Evolutionary conservation across 2,888 invertebrate species (phyloP).

Genomic region (Julus scandinavius): DNA sequence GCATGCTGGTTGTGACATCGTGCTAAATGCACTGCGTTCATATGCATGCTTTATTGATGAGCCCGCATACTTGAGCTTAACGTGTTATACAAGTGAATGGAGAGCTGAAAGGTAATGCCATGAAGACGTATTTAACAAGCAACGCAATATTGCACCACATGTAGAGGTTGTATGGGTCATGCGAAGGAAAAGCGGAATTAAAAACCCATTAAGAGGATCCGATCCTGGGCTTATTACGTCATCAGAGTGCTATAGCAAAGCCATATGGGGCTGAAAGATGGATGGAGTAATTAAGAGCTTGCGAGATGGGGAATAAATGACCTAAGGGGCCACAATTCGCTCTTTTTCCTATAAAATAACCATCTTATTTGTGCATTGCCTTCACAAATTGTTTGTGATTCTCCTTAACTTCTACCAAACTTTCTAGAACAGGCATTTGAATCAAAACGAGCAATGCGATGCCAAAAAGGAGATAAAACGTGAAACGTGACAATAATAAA

Average conservation of each 20-base stretch:
- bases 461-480: background rate
- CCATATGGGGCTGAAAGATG: constrained; percentile 17
- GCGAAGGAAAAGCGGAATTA: constrained; percentile 10
- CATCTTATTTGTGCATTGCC: background rate
- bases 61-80: background rate
- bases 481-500: background rate
- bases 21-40: background rate
- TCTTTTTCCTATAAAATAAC: background rate
- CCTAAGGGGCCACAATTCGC: background rate
- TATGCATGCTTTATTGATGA: background rate
- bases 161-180: background rate
- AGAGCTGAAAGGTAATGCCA: background rate
- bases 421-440: background rate
- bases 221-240: constrained; percentile 19
- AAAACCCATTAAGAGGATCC: constrained; percentile 20
- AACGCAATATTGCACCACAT: background rate
- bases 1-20: background rate
- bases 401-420: background rate
- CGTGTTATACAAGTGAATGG: background rate
- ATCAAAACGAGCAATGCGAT: background rate
- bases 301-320: background rate
- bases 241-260: constrained; percentile 33
- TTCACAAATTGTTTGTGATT: background rate
- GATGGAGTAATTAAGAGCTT: constrained; percentile 15
- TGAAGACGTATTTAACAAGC: constrained; percentile 1